These are phyloP conservation scores for Harpalus rubripes DNA, from an alignment of 2,888 invertebrate genomes.

Conservation along the genomic window DNA sequence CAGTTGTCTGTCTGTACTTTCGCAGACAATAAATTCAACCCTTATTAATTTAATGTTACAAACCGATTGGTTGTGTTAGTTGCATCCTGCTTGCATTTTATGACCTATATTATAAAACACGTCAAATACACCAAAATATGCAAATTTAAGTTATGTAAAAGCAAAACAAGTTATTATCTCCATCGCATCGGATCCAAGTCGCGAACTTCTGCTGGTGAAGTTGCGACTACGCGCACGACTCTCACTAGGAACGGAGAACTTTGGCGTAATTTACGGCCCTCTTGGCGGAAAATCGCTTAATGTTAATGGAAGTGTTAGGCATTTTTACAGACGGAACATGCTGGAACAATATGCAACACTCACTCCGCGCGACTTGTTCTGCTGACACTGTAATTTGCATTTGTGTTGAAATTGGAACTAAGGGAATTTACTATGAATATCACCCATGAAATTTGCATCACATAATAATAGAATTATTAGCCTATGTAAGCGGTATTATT, in stretches of 20 bases:
- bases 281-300: constrained; percentile 54
- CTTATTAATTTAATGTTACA: no score
- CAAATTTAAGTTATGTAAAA: not conserved
- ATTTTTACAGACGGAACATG: constrained; percentile 44
- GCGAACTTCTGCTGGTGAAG: constrained; percentile 36
- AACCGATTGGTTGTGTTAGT: not conserved
- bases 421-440: constrained; percentile 35
- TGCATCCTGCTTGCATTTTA: not conserved
- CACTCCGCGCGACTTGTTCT: not conserved
- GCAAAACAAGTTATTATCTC: constrained; percentile 24
- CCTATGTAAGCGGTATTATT: not conserved
- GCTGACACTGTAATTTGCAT: constrained; percentile 47
- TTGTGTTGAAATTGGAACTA: constrained; percentile 48
- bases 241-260: constrained; percentile 1
- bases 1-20: no score
- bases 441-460: constrained; percentile 37
- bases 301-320: constrained; percentile 52
- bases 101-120: not conserved
- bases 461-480: constrained; percentile 32
- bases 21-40: no score
- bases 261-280: constrained; percentile 40
- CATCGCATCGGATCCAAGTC: not conserved
- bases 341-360: constrained; percentile 50
- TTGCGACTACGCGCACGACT: not conserved
- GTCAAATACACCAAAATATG: constrained; percentile 2